phyloP scores from a whole-genome alignment of 2,113 vertebrate genomes.

The Phycodurus eques region DNA sequence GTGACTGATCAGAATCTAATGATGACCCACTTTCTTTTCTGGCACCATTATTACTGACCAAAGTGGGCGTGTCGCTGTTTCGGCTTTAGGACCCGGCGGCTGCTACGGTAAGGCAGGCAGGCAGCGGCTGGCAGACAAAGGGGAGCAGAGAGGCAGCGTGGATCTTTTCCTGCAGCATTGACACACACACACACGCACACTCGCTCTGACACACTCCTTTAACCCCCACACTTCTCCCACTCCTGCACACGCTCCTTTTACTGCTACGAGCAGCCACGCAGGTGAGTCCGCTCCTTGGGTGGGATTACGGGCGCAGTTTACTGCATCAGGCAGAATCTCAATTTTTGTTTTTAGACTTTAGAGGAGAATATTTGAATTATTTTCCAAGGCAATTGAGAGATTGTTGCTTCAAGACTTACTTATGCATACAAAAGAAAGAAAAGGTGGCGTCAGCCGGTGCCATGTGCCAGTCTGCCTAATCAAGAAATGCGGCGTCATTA shows the following conservation, averaged over 20 bases:
- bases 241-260: slow-evolving; percentile 51
- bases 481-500: neutral
- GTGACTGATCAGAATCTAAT: neutral
- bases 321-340: neutral
- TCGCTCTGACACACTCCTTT: neutral
- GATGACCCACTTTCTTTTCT: slow-evolving; percentile 2
- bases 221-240: neutral
- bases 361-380: slow-evolving; percentile 4
- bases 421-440: neutral
- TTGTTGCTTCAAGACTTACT: neutral
- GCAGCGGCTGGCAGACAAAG: slow-evolving; percentile 70
- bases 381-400: neutral
- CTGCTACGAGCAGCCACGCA: slow-evolving; percentile 61
- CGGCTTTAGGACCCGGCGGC: slow-evolving; percentile 74
- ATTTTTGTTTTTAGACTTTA: neutral
- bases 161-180: slow-evolving; percentile 65
- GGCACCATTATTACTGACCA: neutral
- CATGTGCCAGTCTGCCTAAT: neutral
- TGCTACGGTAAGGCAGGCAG: slow-evolving; percentile 36
- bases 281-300: slow-evolving; percentile 56
- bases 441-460: neutral
- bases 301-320: neutral
- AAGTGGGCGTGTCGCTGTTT: neutral
- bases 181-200: slow-evolving; percentile 40
- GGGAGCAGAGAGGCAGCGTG: slow-evolving; percentile 65